Percentiles rank a stretch among this genome's conserved stretches.
phyloP scores from a whole-genome alignment of 2,888 invertebrate species.

The Balanococcus diminutus region DNA sequence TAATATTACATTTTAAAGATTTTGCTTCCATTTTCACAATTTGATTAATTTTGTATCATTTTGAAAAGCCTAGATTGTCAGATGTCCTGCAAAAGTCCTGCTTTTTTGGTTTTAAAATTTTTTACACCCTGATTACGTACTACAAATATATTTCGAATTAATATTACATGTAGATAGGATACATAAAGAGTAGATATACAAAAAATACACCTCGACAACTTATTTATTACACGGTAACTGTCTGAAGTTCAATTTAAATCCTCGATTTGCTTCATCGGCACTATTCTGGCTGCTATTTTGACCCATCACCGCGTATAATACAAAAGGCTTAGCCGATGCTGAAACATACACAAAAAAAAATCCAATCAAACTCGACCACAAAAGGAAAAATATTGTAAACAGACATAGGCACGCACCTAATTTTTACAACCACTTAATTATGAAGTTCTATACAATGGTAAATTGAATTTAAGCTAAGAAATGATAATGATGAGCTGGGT shows the following conservation, averaged over 20 bases:
- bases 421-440: not conserved
- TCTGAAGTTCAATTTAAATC: constrained; percentile 74
- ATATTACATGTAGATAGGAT: no score
- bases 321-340: constrained; percentile 74
- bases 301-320: constrained; percentile 72
- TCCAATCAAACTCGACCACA: not conserved
- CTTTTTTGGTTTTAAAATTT: no score
- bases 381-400: no score
- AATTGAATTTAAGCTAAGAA: not conserved
- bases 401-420: not conserved
- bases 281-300: constrained; percentile 61
- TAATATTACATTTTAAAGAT: no score
- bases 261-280: constrained; percentile 74
- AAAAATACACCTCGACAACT: not conserved
- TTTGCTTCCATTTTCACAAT: no score
- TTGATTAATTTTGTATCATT: no score
- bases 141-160: no score
- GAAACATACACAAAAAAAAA: constrained; percentile 59
- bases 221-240: constrained; percentile 68
- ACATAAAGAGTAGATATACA: not conserved
- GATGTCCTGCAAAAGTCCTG: not conserved
- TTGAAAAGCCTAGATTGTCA: not conserved
- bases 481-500: not conserved
- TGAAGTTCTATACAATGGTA: not conserved
- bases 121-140: no score